Evolutionary conservation across 1,140 invertebrate species (phyloP).

Genomic region (Heliothis virescens): DNA sequence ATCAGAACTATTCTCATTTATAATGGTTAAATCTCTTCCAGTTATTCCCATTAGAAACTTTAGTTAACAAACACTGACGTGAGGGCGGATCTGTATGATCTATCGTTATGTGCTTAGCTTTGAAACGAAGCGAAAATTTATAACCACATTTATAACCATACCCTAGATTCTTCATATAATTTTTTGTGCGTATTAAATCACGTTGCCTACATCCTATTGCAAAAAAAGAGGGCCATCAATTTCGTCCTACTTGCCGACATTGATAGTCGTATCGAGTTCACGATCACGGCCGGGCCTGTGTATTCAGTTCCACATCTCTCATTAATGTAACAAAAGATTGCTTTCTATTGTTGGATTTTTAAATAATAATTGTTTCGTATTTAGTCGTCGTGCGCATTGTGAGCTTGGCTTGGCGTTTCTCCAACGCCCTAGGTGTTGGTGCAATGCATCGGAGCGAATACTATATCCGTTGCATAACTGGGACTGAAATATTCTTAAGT

Average conservation of each 20-base stretch:
- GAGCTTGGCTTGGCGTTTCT: conserved; percentile 16
- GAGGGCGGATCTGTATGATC: conserved; percentile 6
- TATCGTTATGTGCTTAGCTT: conserved; percentile 6
- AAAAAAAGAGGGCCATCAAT: conserved; percentile 18
- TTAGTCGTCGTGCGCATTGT: conserved; percentile 21
- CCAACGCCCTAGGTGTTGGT: conserved; percentile 38
- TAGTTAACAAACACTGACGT: conserved; percentile 31
- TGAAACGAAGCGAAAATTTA: conserved; percentile 1
- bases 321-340: conserved; percentile 45
- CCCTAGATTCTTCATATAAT: not conserved
- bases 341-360: conserved; percentile 40
- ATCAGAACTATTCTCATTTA: conserved; percentile 34
- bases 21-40: conserved; percentile 30
- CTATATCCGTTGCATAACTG: conserved; percentile 23
- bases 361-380: conserved; percentile 47
- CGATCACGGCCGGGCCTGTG: conserved; percentile 40
- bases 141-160: conserved; percentile 7
- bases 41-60: conserved; percentile 39
- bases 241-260: conserved; percentile 42
- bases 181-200: not conserved
- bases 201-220: not conserved
- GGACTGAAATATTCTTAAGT: conserved; percentile 16
- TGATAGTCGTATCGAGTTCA: conserved; percentile 39
- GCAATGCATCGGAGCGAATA: conserved; percentile 33
- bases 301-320: conserved; percentile 30